Evolutionary conservation across 2,888 invertebrate genomes (phyloP), one percentile per base, ranked within the genome.

Genomic region (Cataglyphis albicans): DNA sequence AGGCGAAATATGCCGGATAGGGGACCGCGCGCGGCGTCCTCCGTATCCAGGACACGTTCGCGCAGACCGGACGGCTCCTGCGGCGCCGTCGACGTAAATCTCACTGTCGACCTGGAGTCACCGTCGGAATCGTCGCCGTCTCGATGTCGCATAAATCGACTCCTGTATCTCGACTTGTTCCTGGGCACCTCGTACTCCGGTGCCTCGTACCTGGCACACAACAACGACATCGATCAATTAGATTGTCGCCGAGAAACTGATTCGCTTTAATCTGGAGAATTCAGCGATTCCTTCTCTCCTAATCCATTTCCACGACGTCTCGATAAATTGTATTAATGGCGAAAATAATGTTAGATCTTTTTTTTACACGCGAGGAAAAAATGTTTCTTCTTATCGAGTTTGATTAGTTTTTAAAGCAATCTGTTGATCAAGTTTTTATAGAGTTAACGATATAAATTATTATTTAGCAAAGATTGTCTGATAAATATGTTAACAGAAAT

Each of bases 1-100:
- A 98, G 95, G 59, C 98, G 96, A 85, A 97, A 98, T 92, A 98
- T 98, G 78, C 98, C 98, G 95, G 98, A 98, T 2, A 99, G 95
- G 7, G 98, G 98, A 15, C 96, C 98, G 68, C 97, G 96, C 15
- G 98, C 97, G 0, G 98, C 98, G 93, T 98, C 98, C 95, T 98
- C 98, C 9, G 98, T 98, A 92, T 98, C 98, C 82, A 97, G 95
- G 0, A 98, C 97, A 48, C 96, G 95, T 91, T 97, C 97, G 88
- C 98, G 96, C 90, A 90, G 78, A 21, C 85, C 87, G 6, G 89
- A 81, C 52, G 91, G 64, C 0, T 92, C 96, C 94, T 95, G 95
- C 89, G 93, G 89, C 35, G 91, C 87, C 65, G 91, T 87, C 65
- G 91, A 91, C 85, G 96, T 96, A 91, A 97, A 96, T 89, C 98